Evolutionary conservation across 2,888 invertebrate genomes (phyloP).

Genomic region (Eulithis prunata): DNA sequence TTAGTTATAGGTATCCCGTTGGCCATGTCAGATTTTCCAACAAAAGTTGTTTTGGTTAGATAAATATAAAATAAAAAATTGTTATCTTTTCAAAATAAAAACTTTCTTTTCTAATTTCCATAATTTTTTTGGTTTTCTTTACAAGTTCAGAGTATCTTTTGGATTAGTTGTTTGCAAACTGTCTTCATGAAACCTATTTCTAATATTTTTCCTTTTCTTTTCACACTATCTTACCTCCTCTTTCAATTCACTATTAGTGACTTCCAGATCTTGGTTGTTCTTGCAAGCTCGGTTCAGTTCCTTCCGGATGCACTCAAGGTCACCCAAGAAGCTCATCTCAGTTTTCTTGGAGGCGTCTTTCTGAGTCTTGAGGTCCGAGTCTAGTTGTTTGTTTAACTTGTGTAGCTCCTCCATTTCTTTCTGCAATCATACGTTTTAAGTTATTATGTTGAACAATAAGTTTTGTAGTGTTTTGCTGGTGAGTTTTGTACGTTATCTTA

Average conservation of each 20-base stretch:
- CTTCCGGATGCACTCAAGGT: constrained; percentile 78
- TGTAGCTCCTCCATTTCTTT: constrained; percentile 70
- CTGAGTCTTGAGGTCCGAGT: constrained; percentile 76
- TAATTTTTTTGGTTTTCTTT: no score
- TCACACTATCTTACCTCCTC: constrained; percentile 84
- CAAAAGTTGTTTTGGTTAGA: no score
- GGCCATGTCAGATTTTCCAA: no score
- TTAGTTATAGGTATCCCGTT: not conserved
- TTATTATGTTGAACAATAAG: not conserved
- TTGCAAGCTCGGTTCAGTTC: constrained; percentile 82
- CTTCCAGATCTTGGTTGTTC: constrained; percentile 86
- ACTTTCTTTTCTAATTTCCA: no score
- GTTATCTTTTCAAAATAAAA: no score
- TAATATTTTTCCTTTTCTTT: no score
- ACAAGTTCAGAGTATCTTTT: no score
- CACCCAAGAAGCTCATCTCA: constrained; percentile 73
- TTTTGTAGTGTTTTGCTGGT: no score
- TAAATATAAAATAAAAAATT: no score
- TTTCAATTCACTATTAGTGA: constrained; percentile 87
- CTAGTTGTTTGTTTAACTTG: constrained; percentile 69
- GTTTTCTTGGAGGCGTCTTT: constrained; percentile 75
- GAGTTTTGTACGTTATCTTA: no score
- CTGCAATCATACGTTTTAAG: constrained; percentile 50
- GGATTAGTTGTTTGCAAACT: no score
- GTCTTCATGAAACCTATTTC: not conserved